A percentile compares a stretch with the other conserved stretches of the same genome.
Evolutionary conservation across 1,140 invertebrate genomes (phyloP).

Genomic region (Helicoverpa zea): DNA sequence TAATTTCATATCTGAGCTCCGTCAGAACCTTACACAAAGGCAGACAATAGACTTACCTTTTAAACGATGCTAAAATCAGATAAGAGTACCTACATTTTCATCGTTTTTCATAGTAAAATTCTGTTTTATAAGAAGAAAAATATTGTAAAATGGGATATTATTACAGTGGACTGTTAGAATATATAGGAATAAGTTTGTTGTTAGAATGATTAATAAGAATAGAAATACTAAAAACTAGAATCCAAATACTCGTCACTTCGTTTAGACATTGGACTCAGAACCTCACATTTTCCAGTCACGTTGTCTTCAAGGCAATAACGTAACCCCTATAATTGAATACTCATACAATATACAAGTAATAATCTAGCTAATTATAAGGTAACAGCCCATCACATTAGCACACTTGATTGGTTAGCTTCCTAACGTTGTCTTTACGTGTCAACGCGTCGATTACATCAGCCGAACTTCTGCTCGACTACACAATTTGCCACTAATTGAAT

Average conservation of each 20-base stretch:
- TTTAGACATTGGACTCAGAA: no score
- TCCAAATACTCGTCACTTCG: no score
- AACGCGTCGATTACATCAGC: slow-evolving; percentile 31
- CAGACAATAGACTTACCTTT: not conserved
- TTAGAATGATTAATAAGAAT: no score
- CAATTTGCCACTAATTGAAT: slow-evolving; percentile 37
- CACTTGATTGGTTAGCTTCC: slow-evolving; percentile 30
- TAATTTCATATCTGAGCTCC: slow-evolving; percentile 11
- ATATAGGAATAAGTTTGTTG: no score
- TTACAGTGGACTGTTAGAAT: no score
- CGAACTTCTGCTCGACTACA: slow-evolving; percentile 16
- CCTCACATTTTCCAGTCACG: not conserved
- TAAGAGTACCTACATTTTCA: not conserved
- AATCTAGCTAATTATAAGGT: slow-evolving; percentile 3
- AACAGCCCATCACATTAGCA: slow-evolving; percentile 1
- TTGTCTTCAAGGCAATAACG: not conserved
- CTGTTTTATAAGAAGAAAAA: not conserved
- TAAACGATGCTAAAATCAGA: slow-evolving; percentile 9
- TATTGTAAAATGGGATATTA: not conserved
- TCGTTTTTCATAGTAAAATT: no score
- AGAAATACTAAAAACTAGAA: no score
- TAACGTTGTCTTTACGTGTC: slow-evolving; percentile 37
- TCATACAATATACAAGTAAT: slow-evolving; percentile 13
- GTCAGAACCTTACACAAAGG: not conserved
- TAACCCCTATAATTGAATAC: not conserved